Evolutionary conservation across 1,140 invertebrate genomes (phyloP), one percentile per base, ranked within the genome.

Genomic region (Procambarus clarkii): DNA sequence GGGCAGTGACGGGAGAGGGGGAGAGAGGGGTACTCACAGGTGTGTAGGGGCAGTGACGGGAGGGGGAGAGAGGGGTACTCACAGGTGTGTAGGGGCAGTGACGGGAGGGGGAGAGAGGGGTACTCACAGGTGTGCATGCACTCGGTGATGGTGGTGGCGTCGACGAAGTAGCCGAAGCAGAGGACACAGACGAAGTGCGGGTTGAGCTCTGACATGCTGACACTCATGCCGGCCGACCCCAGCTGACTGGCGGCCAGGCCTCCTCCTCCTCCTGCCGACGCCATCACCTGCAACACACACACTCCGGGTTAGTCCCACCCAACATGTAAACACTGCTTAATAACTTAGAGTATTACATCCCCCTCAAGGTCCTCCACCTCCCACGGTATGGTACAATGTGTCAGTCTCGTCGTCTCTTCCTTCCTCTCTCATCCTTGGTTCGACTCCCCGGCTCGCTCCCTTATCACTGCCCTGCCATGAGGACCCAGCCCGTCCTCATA

Each of bases 141-240:
- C 95, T 98, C 97, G 50, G 98, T 97, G 86, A 99, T 98, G 77
- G 98, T 98, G 18, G 98, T 99, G 7, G 98, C 98, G 95, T 99
- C 98, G 92, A 99, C 97, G 94, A 98, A 97, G 94, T 99, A 99
- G 24, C 98, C 98, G 92, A 96, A 96, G 95, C 98, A 99, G 77
- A 99, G 95, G 88, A 96, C 96, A 95, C 98, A 99, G 21, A 96
- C 96, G 88, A 98, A 94, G 93, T 97, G 96, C 13, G 96, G 95
- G 94, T 97, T 97, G 89, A 98, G 95, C 92, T 96, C 96, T 60
- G 95, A 88, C 78, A 93, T 50, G n/a, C 77, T 88, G 74, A 92
- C 69, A 34, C 80, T 92, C n/a, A 92, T 34, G 5, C 92, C 92
- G 64, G 44, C 79, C 15, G 87, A 69, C 21, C 64, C 46, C 48